These are phyloP conservation scores for Caprella mutica DNA, from an alignment of 2,888 invertebrate genomes.

Conservation along the genomic window DNA sequence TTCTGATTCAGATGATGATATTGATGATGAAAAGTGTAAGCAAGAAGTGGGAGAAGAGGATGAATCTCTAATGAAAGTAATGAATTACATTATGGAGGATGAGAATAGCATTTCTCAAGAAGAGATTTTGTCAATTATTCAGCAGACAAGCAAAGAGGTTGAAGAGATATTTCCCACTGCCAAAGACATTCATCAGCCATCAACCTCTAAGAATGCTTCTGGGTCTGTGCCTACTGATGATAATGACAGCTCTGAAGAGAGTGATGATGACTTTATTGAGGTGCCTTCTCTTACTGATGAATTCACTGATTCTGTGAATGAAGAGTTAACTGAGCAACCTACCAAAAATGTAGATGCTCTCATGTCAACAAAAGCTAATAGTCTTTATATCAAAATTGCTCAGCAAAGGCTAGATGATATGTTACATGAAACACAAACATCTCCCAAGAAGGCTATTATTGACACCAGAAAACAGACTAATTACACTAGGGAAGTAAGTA, in stretches of 20 bases:
- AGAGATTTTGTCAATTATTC: conserved; percentile 48
- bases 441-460: conserved; percentile 18
- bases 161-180: conserved; percentile 12
- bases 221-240: conserved; percentile 26
- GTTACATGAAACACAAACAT: conserved; percentile 14
- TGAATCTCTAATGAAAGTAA: conserved; percentile 22
- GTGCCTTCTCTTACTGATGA: conserved; percentile 1
- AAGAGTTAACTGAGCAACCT: neutral
- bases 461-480: conserved; percentile 16
- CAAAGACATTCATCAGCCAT: conserved; percentile 8
- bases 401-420: conserved; percentile 28
- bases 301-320: neutral
- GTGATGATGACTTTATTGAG: conserved; percentile 24
- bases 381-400: conserved; percentile 30
- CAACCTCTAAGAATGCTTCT: conserved; percentile 25
- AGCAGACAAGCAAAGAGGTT: conserved; percentile 35
- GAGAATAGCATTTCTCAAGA: conserved; percentile 53
- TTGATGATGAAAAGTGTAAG: neutral
- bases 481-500: neutral
- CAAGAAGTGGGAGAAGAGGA: conserved; percentile 32
- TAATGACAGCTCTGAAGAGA: conserved; percentile 21
- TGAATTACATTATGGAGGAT: conserved; percentile 26
- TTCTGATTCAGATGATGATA: conserved; percentile 5
- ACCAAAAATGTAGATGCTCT: conserved; percentile 24
- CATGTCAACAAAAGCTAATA: conserved; percentile 23